Percentiles rank a stretch among this genome's conserved stretches.
Conservation (phyloP, 2,888 invertebrate genomes). For the Agrotis exclamationis region DNA sequence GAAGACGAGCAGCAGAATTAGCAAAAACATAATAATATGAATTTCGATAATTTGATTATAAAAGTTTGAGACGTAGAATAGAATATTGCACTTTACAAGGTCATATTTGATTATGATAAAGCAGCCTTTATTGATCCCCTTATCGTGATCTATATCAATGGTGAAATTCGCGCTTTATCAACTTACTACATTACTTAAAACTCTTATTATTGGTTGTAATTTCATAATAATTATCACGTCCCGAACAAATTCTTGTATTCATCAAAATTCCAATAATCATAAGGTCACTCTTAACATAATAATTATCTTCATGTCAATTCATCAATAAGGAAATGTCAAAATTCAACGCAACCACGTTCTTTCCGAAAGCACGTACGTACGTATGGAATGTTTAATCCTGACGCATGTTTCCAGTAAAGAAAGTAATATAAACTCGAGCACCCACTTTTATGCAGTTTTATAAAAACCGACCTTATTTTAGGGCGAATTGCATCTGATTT, state of each 20-base stretch:
- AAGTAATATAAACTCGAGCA: conserved; percentile 51
- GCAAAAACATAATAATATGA: too few relatives aligned
- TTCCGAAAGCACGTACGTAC: conserved; percentile 21
- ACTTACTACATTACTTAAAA: too few relatives aligned
- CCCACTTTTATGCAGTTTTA: conserved; percentile 28
- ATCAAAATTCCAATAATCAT: conserved; percentile 2
- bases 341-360: conserved; percentile 13
- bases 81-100: too few relatives aligned
- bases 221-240: background rate
- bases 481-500: background rate
- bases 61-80: too few relatives aligned
- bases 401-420: conserved; percentile 44
- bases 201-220: background rate
- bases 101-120: too few relatives aligned
- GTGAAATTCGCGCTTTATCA: too few relatives aligned
- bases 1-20: too few relatives aligned
- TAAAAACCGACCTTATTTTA: conserved; percentile 8
- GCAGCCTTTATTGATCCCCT: too few relatives aligned
- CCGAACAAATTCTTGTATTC: background rate
- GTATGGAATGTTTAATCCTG: background rate
- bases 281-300: too few relatives aligned
- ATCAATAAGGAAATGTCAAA: conserved; percentile 16
- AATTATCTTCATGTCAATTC: background rate
- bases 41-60: too few relatives aligned
- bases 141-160: too few relatives aligned